Evolutionary conservation across 2,113 vertebrate genomes (phyloP).

Genomic region (Rattus rattus): DNA sequence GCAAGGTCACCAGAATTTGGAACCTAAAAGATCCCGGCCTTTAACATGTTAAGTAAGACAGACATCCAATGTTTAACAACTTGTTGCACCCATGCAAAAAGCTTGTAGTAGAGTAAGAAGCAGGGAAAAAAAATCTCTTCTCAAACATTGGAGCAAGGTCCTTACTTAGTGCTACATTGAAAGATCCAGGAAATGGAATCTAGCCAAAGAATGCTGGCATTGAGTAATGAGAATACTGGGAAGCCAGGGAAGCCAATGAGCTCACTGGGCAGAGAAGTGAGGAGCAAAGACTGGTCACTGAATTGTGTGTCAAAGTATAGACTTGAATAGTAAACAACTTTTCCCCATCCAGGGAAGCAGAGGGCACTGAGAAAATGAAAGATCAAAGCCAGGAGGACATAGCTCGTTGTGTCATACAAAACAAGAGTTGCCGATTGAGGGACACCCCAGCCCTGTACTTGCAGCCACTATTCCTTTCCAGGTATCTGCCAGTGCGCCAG

Average conservation of each 20-base stretch:
- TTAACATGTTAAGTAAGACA: slow-evolving; percentile 36
- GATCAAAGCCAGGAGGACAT: background rate
- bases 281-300: slow-evolving; percentile 27
- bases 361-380: slow-evolving; percentile 57
- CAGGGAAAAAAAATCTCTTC: slow-evolving; percentile 19
- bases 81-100: background rate
- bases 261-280: slow-evolving; percentile 43
- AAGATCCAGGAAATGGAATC: background rate
- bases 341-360: slow-evolving; percentile 72
- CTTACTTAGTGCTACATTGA: slow-evolving; percentile 50
- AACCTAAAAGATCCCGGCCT: background rate
- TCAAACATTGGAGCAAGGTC: background rate
- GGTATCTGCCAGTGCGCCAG: slow-evolving; percentile 38
- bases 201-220: slow-evolving; percentile 34
- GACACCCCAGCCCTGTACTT: background rate
- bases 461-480: background rate
- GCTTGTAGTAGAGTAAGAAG: background rate
- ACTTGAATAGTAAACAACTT: slow-evolving; percentile 47
- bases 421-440: slow-evolving; percentile 67
- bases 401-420: slow-evolving; percentile 74
- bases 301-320: slow-evolving; percentile 47
- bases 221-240: background rate
- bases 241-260: slow-evolving; percentile 54
- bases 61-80: background rate
- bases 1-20: background rate